phyloP scores from a whole-genome alignment of 64 coral and sea anemone species.

The Platygyra sinensis region DNA sequence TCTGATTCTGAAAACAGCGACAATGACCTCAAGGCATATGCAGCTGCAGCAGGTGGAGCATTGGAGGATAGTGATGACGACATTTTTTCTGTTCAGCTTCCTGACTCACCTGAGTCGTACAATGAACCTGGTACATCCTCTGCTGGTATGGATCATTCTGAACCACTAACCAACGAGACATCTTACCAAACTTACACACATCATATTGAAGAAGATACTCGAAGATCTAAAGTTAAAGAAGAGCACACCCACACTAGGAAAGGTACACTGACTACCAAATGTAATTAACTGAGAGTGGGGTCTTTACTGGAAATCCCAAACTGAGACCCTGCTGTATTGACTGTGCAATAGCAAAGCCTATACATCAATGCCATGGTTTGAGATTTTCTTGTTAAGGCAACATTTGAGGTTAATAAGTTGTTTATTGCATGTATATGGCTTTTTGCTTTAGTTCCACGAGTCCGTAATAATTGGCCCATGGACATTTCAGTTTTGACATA shows the following conservation, averaged over 20 bases:
- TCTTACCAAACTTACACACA: background rate
- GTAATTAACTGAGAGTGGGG: too few relatives aligned
- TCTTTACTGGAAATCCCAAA: too few relatives aligned
- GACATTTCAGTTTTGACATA: too few relatives aligned
- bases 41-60: slow-evolving; percentile 44
- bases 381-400: too few relatives aligned
- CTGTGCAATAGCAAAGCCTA: too few relatives aligned
- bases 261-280: background rate
- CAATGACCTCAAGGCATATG: slow-evolving; percentile 72
- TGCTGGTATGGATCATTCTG: background rate
- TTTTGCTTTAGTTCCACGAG: too few relatives aligned
- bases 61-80: slow-evolving; percentile 81
- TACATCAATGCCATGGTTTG: too few relatives aligned
- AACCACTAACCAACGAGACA: background rate
- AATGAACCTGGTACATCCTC: background rate
- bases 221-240: background rate
- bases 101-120: slow-evolving; percentile 9
- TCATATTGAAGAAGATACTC: background rate
- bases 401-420: too few relatives aligned
- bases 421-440: too few relatives aligned
- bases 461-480: too few relatives aligned
- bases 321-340: too few relatives aligned
- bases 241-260: background rate
- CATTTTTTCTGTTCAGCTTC: slow-evolving; percentile 42
- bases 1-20: slow-evolving; percentile 47